Conservation (phyloP, 2,113 vertebrate genomes). For the Dromiciops gliroides region DNA sequence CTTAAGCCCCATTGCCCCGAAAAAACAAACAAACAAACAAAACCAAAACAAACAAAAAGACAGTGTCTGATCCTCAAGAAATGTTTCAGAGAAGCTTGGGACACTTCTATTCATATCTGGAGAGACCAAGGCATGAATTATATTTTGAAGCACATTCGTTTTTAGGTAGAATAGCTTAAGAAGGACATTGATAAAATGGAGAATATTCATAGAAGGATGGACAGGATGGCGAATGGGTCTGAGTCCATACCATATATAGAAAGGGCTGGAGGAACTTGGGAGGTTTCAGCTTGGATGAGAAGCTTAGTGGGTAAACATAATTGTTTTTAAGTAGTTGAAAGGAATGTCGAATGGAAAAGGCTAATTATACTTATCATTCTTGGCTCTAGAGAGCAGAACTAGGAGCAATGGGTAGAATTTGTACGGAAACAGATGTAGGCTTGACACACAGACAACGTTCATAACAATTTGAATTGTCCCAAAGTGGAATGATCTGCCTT, state of each 20-base stretch:
- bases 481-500: not conserved
- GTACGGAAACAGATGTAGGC: not conserved
- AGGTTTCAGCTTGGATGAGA: not conserved
- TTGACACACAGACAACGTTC: not conserved
- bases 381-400: not conserved
- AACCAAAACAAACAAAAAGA: too few species aligned
- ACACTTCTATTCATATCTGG: not conserved
- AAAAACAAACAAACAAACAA: too few species aligned
- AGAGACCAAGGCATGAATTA: not conserved
- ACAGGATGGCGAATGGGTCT: not conserved
- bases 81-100: not conserved
- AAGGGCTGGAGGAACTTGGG: not conserved
- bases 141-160: not conserved
- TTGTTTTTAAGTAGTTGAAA: not conserved
- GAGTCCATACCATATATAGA: not conserved
- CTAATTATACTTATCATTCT: not conserved
- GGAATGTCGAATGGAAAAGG: not conserved
- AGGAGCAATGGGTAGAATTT: not conserved
- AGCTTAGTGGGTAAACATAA: not conserved
- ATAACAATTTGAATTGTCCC: not conserved
- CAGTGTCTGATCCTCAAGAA: not conserved
- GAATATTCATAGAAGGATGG: not conserved
- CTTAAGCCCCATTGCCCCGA: too few species aligned
- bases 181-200: not conserved
- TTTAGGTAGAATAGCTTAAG: not conserved